These are phyloP conservation scores for Illadopsis cleaveri DNA, from an alignment of 2,113 vertebrate genomes.

Conservation along the genomic window DNA sequence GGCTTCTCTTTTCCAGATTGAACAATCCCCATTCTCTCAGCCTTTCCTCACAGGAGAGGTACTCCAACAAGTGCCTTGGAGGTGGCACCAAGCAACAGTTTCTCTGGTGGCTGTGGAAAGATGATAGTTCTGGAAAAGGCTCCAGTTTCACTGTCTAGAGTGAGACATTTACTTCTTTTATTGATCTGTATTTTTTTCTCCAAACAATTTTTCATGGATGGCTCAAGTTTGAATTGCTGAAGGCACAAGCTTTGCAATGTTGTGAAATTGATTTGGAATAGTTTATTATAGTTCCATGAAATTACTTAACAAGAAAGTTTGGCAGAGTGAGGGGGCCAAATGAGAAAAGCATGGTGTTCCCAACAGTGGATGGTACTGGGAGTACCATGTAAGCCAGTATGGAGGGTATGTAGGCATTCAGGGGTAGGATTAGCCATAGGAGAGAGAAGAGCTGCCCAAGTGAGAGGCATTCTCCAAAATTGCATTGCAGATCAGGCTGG, in stretches of 20 bases:
- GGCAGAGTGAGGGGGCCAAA: background rate
- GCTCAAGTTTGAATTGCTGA: slow-evolving; percentile 3
- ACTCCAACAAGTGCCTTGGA: background rate
- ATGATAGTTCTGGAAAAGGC: background rate
- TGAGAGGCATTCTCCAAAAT: background rate
- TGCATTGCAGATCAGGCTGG: background rate
- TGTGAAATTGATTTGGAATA: slow-evolving; percentile 51
- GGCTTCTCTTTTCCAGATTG: background rate
- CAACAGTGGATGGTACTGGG: background rate
- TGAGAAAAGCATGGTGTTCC: background rate
- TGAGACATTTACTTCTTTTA: background rate
- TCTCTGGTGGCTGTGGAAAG: background rate
- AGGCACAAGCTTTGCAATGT: background rate
- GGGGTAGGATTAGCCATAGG: background rate
- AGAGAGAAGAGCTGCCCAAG: background rate
- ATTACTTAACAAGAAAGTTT: slow-evolving; percentile 29
- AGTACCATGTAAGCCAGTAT: background rate
- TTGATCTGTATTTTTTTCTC: background rate
- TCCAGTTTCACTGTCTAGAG: background rate
- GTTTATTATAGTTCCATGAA: slow-evolving; percentile 31
- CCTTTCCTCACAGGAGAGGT: background rate
- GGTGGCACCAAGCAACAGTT: background rate
- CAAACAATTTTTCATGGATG: slow-evolving; percentile 10
- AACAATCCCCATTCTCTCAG: background rate
- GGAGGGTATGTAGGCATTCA: background rate